These are phyloP conservation scores for Drosophila setosimentum DNA, from an alignment of 2,888 invertebrate genomes.

Conservation along the genomic window DNA sequence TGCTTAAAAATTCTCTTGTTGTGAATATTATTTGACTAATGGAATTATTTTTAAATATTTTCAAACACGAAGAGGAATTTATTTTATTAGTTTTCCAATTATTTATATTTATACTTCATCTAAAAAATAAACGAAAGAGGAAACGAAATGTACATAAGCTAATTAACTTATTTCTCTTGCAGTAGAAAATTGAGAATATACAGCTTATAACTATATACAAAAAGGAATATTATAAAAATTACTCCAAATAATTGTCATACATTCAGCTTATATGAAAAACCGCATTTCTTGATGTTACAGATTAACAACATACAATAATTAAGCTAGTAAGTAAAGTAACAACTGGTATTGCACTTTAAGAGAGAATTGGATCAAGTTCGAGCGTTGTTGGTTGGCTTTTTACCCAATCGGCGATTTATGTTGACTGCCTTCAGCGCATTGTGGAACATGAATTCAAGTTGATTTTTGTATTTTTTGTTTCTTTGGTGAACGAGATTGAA, in stretches of 20 bases:
- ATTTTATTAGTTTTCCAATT: background rate
- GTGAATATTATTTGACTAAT: background rate
- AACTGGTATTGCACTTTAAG: constrained; percentile 52
- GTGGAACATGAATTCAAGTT: constrained; percentile 38
- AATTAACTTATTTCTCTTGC: too few relatives aligned
- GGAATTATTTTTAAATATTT: background rate
- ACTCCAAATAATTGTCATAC: background rate
- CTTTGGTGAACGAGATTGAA: constrained; percentile 39
- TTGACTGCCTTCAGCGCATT: constrained; percentile 54
- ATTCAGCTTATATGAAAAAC: background rate
- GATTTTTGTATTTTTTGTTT: constrained; percentile 13
- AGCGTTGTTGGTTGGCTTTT: constrained; percentile 26
- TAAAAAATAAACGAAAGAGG: accelerated
- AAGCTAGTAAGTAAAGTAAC: constrained; percentile 24
- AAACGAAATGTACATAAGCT: background rate
- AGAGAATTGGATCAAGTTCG: constrained; percentile 75
- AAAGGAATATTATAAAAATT: too few relatives aligned
- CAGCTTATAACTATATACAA: too few relatives aligned
- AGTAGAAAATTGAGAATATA: too few relatives aligned
- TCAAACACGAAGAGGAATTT: background rate
- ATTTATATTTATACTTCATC: background rate
- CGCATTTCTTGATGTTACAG: background rate
- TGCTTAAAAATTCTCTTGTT: background rate
- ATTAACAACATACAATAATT: constrained; percentile 17
- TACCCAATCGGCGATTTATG: constrained; percentile 22